Evolutionary conservation across 2,888 invertebrate genomes (phyloP).

Genomic region (Rhamphomyia laevipes): DNA sequence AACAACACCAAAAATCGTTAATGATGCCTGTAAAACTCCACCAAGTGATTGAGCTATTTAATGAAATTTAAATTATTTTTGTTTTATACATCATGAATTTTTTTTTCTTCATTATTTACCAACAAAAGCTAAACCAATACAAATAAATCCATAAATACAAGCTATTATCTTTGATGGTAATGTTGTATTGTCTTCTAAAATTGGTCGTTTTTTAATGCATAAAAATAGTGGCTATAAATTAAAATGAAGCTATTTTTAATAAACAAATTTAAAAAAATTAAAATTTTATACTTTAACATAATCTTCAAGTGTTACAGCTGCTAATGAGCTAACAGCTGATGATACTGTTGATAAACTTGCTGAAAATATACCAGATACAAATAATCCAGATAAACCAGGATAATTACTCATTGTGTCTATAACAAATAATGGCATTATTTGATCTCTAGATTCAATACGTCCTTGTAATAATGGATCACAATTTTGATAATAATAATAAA

Average conservation of each 20-base stretch:
- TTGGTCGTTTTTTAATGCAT: conserved; percentile 27
- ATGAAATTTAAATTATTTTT: conserved; percentile 32
- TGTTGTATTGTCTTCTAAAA: conserved; percentile 37
- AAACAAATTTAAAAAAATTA: conserved; percentile 1
- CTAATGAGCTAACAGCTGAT: conserved; percentile 78
- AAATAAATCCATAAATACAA: conserved; percentile 58
- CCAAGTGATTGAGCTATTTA: conserved; percentile 61
- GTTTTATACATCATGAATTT: neutral
- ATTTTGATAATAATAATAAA: conserved; percentile 68
- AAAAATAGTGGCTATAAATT: conserved; percentile 34
- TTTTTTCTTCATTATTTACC: conserved; percentile 43
- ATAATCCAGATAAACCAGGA: conserved; percentile 77
- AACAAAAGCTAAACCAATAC: conserved; percentile 69
- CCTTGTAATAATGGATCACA: conserved; percentile 66
- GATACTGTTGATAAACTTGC: conserved; percentile 87
- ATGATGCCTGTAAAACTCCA: conserved; percentile 74
- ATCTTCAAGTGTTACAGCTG: conserved; percentile 83
- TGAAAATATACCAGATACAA: conserved; percentile 84
- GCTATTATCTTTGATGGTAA: conserved; percentile 56
- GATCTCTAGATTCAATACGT: conserved; percentile 55
- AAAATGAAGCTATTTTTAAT: too few relatives aligned
- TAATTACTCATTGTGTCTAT: conserved; percentile 58
- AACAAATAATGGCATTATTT: conserved; percentile 70
- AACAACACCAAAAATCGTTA: conserved; percentile 77
- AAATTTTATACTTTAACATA: conserved; percentile 47